Evolutionary conservation across 1,140 invertebrate genomes (phyloP), one percentile per base, ranked within the genome.

Genomic region (Diachasma alloeum): DNA sequence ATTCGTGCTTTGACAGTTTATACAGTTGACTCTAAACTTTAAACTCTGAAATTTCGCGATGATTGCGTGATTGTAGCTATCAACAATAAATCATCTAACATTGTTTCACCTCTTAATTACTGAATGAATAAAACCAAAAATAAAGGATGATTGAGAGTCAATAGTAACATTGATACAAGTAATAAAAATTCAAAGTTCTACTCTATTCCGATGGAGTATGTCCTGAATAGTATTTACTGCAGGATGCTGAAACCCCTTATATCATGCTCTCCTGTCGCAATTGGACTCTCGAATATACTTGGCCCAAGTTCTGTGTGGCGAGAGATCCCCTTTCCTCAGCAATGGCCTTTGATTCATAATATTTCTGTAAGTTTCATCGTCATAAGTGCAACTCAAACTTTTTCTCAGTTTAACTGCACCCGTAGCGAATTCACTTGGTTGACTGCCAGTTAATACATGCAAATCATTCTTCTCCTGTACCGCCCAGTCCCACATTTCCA

Each of bases 401-500:
- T 92, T 93, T 80, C 92, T 92, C 70, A 93, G 89, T 83, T 94
- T 94, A 36, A 90, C 90, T 2, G 90, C 90, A 1, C 93, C 91
- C 46, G 92, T 91, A 9, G 81, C 78, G 31, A 87, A 88, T 17
- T 86, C 82, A 0, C 85, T 80, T 0, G 85, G 86, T 46, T 89
- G 87, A 6, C 93, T 93, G 59, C 93, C 93, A 11, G 93, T 88
- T 4, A 94, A 85, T 15, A 94, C 91, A 37, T 92, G 91, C 13
- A 94, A 83, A 82, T 94, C 92, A 10, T 92, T 92, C 78, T 93
- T 93, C 1, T 91, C 91, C 80, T 92, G 90, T 22, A 91, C 84
- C 0, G 93, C 93, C 94, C 93, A 95, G 79, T 93, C 91, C 93
- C 93, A 94, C 89, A 94, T 92, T 44, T 94, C 92, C 0, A 91